Evolutionary conservation across 2,797 vertebrate species (phyloP).

Genomic region (Atherinosoma microstoma): DNA sequence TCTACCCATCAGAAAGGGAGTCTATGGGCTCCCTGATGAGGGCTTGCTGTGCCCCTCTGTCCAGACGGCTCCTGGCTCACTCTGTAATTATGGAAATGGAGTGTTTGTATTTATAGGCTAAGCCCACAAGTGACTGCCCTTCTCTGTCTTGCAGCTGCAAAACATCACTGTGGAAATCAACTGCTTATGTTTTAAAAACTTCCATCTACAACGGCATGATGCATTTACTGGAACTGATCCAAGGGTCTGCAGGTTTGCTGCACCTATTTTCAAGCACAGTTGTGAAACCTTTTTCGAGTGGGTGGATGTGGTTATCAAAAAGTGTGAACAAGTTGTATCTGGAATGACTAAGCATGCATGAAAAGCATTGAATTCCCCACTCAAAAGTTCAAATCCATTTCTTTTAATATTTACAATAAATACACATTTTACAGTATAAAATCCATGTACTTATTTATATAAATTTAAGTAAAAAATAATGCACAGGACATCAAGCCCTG

Average conservation of each 20-base stretch:
- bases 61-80: conserved; percentile 89
- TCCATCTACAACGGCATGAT: conserved; percentile 65
- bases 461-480: conserved; percentile 88
- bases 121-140: conserved; percentile 91
- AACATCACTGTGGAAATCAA: conserved; percentile 88
- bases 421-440: conserved; percentile 93
- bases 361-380: conserved; percentile 20
- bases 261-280: conserved; percentile 42
- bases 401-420: conserved; percentile 93
- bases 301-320: conserved; percentile 59
- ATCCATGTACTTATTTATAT: conserved; percentile 87
- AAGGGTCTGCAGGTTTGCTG: conserved; percentile 55
- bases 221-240: conserved; percentile 56
- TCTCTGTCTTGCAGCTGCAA: conserved; percentile 88
- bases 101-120: conserved; percentile 96
- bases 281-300: conserved; percentile 50
- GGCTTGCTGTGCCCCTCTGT: conserved; percentile 83
- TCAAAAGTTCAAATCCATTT: conserved; percentile 67
- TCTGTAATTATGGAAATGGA: conserved; percentile 91
- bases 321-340: conserved; percentile 46
- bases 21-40: conserved; percentile 81
- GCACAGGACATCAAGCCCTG: conserved; percentile 94
- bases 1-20: conserved; percentile 80
- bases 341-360: not conserved
- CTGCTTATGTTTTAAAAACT: conserved; percentile 73